These are phyloP conservation scores for Ecliptopera silaceata DNA, from an alignment of 2,888 invertebrate species.

Conservation along the genomic window DNA sequence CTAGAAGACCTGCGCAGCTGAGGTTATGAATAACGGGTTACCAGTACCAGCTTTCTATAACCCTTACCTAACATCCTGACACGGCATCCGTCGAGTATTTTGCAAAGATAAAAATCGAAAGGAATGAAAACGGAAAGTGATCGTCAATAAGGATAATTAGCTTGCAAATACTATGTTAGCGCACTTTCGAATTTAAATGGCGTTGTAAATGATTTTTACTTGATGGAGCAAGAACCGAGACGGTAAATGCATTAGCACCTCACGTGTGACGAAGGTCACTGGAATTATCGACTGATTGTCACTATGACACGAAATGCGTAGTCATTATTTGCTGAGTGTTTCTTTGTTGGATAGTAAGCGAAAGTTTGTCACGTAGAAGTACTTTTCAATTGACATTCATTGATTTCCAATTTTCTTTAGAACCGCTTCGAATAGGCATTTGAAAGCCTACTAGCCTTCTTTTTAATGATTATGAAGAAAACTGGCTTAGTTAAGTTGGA, in stretches of 20 bases:
- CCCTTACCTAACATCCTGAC: too few relatives aligned
- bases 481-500: too few relatives aligned
- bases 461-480: too few relatives aligned
- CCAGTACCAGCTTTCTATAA: too few relatives aligned
- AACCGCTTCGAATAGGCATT: too few relatives aligned
- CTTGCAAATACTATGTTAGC: constrained; percentile 58
- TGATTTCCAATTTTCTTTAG: too few relatives aligned
- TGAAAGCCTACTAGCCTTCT: too few relatives aligned
- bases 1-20: too few relatives aligned
- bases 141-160: constrained; percentile 62
- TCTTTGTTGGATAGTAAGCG: constrained; percentile 13
- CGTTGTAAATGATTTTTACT: constrained; percentile 39
- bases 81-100: constrained; percentile 3
- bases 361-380: constrained; percentile 1
- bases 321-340: constrained; percentile 10
- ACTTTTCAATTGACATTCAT: constrained; percentile 2
- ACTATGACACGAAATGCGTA: constrained; percentile 24
- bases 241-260: constrained; percentile 34
- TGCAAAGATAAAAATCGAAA: constrained; percentile 46
- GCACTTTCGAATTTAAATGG: constrained; percentile 58
- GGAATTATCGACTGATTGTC: constrained; percentile 15
- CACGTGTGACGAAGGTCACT: constrained; percentile 29
- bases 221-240: constrained; percentile 18
- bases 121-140: constrained; percentile 61
- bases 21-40: too few relatives aligned